Percentiles rank a stretch among this genome's conserved stretches.
Conservation (phyloP, 2,113 vertebrate species). For the Takifugu flavidus region DNA sequence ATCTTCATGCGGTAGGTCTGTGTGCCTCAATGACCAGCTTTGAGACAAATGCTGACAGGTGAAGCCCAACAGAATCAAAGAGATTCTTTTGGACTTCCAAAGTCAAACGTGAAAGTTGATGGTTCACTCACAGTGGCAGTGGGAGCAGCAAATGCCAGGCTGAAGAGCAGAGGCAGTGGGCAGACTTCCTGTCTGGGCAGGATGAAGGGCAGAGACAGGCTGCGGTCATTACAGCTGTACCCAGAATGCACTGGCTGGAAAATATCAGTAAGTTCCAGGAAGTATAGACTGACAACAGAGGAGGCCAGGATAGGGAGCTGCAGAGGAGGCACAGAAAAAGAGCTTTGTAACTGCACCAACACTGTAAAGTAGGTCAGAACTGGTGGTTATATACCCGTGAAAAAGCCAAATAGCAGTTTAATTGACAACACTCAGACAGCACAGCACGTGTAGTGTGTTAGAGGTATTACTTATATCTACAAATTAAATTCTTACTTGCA, state of each 20-base stretch:
- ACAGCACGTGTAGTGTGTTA: too few species aligned
- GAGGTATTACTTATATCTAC: too few species aligned
- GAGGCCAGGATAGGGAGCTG: slow-evolving; percentile 93
- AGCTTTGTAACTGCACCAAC: neutral
- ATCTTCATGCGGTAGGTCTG: too few species aligned
- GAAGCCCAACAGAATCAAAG: too few species aligned
- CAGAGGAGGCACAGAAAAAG: neutral
- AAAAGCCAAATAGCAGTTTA: too few species aligned
- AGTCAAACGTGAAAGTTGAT: neutral
- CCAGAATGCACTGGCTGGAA: slow-evolving; percentile 94
- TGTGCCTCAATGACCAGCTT: too few species aligned
- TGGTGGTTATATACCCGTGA: too few species aligned
- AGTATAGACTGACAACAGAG: slow-evolving; percentile 93
- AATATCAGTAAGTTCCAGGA: slow-evolving; percentile 92
- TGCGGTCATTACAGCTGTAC: slow-evolving; percentile 92
- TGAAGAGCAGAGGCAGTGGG: slow-evolving; percentile 90
- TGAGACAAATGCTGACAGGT: too few species aligned
- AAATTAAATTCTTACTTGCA: too few species aligned
- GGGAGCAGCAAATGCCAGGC: slow-evolving; percentile 89
- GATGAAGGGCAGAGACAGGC: slow-evolving; percentile 91
- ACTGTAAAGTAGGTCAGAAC: too few species aligned
- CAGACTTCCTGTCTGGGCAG: slow-evolving; percentile 87
- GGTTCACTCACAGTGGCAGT: slow-evolving; percentile 80
- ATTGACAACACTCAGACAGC: too few species aligned
- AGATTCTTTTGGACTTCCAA: neutral